Evolutionary conservation across 2,113 vertebrate genomes (phyloP).

Genomic region (Barnardius zonarius): DNA sequence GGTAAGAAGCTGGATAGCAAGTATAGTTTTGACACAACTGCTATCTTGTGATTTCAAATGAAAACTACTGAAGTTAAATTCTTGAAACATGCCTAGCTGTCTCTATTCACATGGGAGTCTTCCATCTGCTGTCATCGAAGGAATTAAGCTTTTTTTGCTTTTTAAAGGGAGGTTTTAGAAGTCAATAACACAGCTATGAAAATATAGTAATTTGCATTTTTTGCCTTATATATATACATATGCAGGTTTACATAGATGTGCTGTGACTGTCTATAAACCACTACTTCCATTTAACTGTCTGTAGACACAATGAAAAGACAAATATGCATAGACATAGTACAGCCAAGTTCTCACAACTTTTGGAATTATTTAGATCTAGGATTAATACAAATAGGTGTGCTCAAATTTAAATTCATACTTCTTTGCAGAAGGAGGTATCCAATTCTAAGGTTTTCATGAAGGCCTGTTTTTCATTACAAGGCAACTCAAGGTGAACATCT

Average conservation of each 20-base stretch:
- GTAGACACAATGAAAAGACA: not conserved
- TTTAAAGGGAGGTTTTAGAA: not conserved
- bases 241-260: not conserved
- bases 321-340: not conserved
- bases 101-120: not conserved
- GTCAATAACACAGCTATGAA: not conserved
- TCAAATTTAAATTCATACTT: not conserved
- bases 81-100: not conserved
- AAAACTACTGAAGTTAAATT: not conserved
- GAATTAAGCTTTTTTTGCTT: not conserved
- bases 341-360: not conserved
- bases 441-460: not conserved
- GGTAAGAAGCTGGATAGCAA: not conserved
- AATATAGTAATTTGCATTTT: not conserved
- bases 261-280: not conserved
- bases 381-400: not conserved
- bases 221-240: not conserved
- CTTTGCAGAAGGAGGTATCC: not conserved
- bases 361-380: not conserved
- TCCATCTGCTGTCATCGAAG: not conserved
- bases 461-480: not conserved
- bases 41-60: not conserved
- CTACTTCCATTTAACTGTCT: not conserved
- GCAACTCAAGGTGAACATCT: constrained; percentile 43
- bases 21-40: not conserved